These are phyloP conservation scores for Chrysolina oricalcia DNA, from an alignment of 2,888 invertebrate genomes.

Conservation along the genomic window DNA sequence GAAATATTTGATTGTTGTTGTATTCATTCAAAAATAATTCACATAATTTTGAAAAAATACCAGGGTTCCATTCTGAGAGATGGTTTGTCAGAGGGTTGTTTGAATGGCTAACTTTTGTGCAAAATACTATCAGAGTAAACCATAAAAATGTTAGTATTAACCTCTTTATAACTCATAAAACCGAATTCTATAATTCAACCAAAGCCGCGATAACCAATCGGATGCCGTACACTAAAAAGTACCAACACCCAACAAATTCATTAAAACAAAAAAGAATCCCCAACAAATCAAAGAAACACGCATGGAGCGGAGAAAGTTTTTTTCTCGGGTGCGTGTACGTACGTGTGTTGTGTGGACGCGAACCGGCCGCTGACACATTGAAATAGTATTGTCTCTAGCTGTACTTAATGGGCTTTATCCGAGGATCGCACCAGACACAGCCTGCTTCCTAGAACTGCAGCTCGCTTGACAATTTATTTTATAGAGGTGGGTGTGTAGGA, in stretches of 20 bases:
- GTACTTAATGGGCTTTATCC: slow-evolving; percentile 73
- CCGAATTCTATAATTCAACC: too few species aligned
- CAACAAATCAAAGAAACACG: neutral
- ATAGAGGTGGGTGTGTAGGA: slow-evolving; percentile 68
- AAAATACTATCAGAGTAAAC: too few species aligned
- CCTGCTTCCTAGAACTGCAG: slow-evolving; percentile 72
- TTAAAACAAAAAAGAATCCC: neutral
- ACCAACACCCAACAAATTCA: neutral
- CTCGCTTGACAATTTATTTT: slow-evolving; percentile 73
- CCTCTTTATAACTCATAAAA: too few species aligned
- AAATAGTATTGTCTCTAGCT: slow-evolving; percentile 73
- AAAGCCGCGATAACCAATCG: neutral
- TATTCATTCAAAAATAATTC: too few species aligned
- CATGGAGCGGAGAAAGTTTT: neutral
- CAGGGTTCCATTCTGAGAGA: too few species aligned
- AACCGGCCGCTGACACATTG: slow-evolving; percentile 70
- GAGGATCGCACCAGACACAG: slow-evolving; percentile 68
- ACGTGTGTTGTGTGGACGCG: slow-evolving; percentile 41
- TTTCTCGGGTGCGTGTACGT: slow-evolving; percentile 28
- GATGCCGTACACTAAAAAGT: neutral
- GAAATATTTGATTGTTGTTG: too few species aligned
- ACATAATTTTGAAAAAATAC: too few species aligned
- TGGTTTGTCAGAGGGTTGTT: too few species aligned
- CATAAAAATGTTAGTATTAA: too few species aligned
- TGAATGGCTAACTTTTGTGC: too few species aligned